phyloP scores from a whole-genome alignment of 2,797 vertebrate genomes.

The Cryptoblepharus egeriae region DNA sequence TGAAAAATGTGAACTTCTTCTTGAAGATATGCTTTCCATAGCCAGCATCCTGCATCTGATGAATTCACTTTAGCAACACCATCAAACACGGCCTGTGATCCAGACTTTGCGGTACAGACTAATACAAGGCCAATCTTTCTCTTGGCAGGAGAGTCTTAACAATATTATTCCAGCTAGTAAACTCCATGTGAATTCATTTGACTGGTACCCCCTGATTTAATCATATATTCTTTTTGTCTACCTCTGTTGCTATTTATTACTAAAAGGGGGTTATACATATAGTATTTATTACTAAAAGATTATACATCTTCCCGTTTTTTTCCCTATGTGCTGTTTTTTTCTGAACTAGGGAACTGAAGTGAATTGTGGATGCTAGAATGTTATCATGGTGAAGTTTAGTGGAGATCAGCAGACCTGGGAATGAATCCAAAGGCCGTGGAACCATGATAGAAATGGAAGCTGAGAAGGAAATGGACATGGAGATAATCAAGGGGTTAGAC shows the following conservation, averaged over 20 bases:
- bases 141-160: background rate
- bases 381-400: background rate
- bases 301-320: background rate
- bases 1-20: no score
- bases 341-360: background rate
- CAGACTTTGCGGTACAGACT: background rate
- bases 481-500: background rate
- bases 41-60: background rate
- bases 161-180: background rate
- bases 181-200: background rate
- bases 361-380: background rate
- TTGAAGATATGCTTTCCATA: background rate
- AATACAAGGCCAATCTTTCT: background rate
- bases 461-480: conserved; percentile 8
- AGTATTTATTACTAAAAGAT: background rate
- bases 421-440: background rate
- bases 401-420: conserved; percentile 11
- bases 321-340: background rate
- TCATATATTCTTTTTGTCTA: background rate
- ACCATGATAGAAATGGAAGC: conserved; percentile 4
- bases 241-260: background rate
- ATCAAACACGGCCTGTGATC: background rate
- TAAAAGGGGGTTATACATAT: background rate
- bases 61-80: background rate
- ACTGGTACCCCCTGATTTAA: background rate